phyloP scores from a whole-genome alignment of 2,888 invertebrate genomes.

The Dicycla oo region DNA sequence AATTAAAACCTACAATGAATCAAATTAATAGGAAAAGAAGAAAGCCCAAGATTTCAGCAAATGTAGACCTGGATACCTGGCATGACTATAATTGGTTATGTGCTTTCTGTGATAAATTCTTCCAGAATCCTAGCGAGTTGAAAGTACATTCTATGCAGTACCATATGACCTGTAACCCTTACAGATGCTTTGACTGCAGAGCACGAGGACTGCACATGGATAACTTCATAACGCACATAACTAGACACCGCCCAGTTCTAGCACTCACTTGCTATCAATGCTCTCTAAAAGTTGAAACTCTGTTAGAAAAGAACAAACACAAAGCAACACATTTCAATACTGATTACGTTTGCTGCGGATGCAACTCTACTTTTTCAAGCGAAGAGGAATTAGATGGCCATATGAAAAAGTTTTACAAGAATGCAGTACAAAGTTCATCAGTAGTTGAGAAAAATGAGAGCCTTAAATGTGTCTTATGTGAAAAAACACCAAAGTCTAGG shows the following conservation, averaged over 20 bases:
- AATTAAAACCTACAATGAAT: background rate
- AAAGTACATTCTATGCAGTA: constrained; percentile 44
- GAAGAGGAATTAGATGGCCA: constrained; percentile 27
- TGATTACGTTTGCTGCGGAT: constrained; percentile 19
- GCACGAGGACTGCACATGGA: constrained; percentile 17
- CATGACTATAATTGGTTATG: constrained; percentile 33
- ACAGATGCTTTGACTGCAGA: constrained; percentile 38
- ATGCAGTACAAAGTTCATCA: background rate
- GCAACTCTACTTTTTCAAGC: constrained; percentile 19
- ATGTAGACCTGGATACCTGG: constrained; percentile 23
- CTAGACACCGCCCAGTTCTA: constrained; percentile 22
- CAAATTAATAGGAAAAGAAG: constrained; percentile 2
- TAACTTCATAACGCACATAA: constrained; percentile 26
- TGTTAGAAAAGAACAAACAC: constrained; percentile 25
- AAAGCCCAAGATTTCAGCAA: constrained; percentile 1
- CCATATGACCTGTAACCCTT: constrained; percentile 38
- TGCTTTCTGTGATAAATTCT: constrained; percentile 22
- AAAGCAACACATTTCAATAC: constrained; percentile 21
- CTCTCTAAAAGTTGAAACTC: background rate
- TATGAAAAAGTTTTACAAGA: constrained; percentile 29
- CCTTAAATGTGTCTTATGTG: constrained; percentile 80
- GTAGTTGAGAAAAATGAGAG: background rate
- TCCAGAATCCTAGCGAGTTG: constrained; percentile 11
- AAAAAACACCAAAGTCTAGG: constrained; percentile 84
- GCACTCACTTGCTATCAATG: constrained; percentile 25